phyloP scores from a whole-genome alignment of 2,888 invertebrate genomes.

The Mythimna impura region DNA sequence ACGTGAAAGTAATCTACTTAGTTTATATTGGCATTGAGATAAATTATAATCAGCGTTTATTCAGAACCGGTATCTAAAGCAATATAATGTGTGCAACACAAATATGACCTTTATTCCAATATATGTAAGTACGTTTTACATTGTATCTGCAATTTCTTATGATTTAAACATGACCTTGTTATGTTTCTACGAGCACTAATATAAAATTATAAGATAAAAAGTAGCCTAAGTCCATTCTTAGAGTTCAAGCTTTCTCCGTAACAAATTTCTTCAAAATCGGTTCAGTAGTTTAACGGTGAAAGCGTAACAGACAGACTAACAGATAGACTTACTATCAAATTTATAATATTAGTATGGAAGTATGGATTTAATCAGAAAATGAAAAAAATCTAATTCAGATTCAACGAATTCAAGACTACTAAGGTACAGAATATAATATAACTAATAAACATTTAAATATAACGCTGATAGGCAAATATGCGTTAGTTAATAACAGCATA shows the following conservation, averaged over 20 bases:
- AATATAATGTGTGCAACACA: neutral
- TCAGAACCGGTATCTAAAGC: slow-evolving; percentile 15
- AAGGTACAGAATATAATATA: neutral
- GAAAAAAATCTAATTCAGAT: neutral
- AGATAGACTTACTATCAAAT: no score
- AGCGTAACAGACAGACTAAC: no score
- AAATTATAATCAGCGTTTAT: slow-evolving; percentile 20
- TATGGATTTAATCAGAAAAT: neutral
- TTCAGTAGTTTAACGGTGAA: no score
- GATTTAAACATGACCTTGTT: slow-evolving; percentile 15
- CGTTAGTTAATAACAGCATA: neutral
- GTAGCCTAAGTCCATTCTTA: no score
- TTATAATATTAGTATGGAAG: no score
- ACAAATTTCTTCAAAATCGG: no score
- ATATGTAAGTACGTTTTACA: slow-evolving; percentile 8
- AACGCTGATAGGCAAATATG: neutral
- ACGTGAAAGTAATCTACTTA: slow-evolving; percentile 48
- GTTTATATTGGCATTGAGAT: slow-evolving; percentile 22
- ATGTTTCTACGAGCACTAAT: neutral
- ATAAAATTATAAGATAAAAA: neutral
- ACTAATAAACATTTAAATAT: neutral
- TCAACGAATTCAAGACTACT: neutral
- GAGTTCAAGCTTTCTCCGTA: no score
- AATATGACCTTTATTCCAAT: slow-evolving; percentile 1
- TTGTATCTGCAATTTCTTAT: slow-evolving; percentile 7